phyloP scores from a whole-genome alignment of 2,797 vertebrate genomes.

The Neosilurus mollespiculum region DNA sequence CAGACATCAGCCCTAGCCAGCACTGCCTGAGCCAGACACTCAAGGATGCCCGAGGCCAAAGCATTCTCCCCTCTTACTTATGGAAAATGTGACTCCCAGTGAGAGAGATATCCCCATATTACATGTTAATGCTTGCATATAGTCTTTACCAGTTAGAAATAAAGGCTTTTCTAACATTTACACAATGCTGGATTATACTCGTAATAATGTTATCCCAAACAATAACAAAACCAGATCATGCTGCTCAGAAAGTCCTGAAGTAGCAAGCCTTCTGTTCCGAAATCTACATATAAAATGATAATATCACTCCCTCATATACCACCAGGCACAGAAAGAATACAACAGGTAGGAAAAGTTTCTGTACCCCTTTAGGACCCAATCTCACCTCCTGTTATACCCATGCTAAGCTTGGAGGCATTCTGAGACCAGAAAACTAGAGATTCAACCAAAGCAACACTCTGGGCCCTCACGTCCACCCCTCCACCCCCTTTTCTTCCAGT shows the following conservation, averaged over 20 bases:
- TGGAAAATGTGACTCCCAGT: conserved; percentile 78
- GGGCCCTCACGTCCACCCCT: conserved; percentile 69
- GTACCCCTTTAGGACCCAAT: conserved; percentile 76
- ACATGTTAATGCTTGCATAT: conserved; percentile 73
- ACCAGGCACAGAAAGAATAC: conserved; percentile 4
- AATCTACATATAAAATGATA: conserved; percentile 32
- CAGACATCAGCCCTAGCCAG: conserved; percentile 61
- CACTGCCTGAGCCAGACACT: conserved; percentile 75
- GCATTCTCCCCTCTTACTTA: conserved; percentile 68
- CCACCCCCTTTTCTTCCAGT: conserved; percentile 42
- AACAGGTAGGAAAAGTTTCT: conserved; percentile 61
- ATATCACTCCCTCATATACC: conserved; percentile 21
- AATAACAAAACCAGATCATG: background rate
- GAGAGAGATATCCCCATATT: conserved; percentile 74
- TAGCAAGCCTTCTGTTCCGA: conserved; percentile 2
- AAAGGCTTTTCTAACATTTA: conserved; percentile 60
- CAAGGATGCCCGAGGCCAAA: conserved; percentile 76
- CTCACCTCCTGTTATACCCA: conserved; percentile 73
- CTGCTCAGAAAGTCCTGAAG: conserved; percentile 19
- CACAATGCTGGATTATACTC: conserved; percentile 2
- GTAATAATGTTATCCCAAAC: background rate
- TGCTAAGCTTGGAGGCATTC: conserved; percentile 54
- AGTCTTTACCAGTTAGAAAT: conserved; percentile 67
- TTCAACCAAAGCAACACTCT: conserved; percentile 58
- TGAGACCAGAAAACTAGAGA: conserved; percentile 60